phyloP scores from a whole-genome alignment of 2,113 vertebrate species.

The Columbina picui region DNA sequence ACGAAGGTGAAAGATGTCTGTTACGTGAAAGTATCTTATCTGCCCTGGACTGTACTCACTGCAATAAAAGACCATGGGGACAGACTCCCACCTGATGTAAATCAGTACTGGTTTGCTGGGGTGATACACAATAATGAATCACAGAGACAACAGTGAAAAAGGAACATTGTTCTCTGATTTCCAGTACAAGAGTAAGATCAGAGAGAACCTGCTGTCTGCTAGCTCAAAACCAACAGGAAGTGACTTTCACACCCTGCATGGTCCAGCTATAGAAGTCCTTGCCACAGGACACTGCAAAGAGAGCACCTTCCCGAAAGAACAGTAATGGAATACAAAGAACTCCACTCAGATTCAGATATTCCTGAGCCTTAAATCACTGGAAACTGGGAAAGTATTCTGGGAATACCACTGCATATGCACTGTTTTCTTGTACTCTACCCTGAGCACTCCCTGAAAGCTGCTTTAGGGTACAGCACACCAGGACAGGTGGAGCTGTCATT shows the following conservation, averaged over 20 bases:
- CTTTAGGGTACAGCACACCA: background rate
- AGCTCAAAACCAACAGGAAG: background rate
- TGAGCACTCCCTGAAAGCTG: background rate
- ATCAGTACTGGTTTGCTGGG: background rate
- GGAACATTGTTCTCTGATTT: background rate
- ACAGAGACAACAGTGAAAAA: background rate
- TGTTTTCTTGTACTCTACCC: background rate
- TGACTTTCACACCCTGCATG: fast-evolving
- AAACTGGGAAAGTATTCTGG: background rate
- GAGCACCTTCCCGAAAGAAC: background rate
- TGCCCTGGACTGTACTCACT: background rate
- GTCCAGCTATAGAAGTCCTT: background rate
- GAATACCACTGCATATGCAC: background rate
- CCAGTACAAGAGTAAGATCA: background rate
- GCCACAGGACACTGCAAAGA: background rate
- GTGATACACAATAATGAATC: background rate
- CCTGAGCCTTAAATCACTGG: background rate
- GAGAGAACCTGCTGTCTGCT: background rate
- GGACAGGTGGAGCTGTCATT: background rate
- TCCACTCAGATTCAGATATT: background rate
- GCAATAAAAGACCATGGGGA: background rate
- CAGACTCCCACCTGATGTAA: background rate
- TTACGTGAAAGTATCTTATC: background rate
- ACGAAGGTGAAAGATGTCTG: background rate
- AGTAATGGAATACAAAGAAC: background rate